Percentiles rank a stretch among this genome's conserved stretches.
Conservation (phyloP, 2,797 vertebrate genomes). For the Miichthys miiuy region DNA sequence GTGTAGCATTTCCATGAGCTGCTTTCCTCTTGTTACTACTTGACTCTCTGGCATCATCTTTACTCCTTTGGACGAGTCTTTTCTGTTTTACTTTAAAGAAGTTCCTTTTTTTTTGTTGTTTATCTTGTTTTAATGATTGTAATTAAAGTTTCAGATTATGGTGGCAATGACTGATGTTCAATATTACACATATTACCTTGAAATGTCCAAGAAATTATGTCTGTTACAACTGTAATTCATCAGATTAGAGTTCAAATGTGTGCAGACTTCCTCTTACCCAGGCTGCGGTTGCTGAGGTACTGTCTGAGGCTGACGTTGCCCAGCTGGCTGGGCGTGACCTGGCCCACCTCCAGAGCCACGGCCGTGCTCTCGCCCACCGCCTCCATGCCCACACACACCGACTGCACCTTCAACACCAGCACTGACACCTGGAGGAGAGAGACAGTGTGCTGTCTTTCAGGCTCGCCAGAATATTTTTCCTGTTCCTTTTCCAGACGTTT, state of each 20-base stretch:
- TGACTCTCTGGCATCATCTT: background rate
- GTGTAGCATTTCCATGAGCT: background rate
- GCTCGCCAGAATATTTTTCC: too few species aligned
- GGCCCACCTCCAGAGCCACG: constrained; percentile 92
- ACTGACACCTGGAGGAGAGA: constrained; percentile 90
- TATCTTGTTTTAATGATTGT: background rate
- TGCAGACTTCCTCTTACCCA: constrained; percentile 85
- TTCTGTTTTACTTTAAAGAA: background rate
- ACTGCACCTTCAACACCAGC: constrained; percentile 93
- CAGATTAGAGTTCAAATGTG: background rate
- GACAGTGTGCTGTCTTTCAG: background rate
- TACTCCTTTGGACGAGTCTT: background rate
- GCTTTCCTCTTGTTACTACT: background rate
- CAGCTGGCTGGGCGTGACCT: constrained; percentile 90
- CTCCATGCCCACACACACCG: constrained; percentile 92
- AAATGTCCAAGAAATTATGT: background rate
- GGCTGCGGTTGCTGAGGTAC: constrained; percentile 94
- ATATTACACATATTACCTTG: background rate
- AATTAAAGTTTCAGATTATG: background rate
- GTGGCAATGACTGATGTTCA: background rate
- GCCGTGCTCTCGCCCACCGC: constrained; percentile 91
- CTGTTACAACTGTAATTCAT: background rate
- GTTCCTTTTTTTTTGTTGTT: background rate
- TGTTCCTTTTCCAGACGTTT: too few species aligned
- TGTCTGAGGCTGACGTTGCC: constrained; percentile 95